Conservation (phyloP, 2,113 vertebrate species). For the Empidonax alnorum region DNA sequence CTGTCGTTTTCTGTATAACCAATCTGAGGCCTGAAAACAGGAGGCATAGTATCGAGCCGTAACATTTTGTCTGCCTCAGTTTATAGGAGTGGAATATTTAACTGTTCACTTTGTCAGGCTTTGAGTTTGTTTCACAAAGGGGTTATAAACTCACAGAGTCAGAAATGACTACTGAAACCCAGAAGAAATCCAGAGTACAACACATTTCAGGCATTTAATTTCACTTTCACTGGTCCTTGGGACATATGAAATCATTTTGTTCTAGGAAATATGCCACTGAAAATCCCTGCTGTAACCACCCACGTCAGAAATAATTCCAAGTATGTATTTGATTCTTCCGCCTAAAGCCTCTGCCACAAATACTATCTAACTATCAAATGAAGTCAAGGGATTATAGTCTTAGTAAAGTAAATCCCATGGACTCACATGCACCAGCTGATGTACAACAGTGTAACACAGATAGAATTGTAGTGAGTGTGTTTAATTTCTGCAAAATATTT, state of each 20-base stretch:
- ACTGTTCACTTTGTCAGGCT: not conserved
- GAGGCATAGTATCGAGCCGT: not conserved
- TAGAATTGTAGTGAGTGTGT: not conserved
- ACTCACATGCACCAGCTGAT: constrained; percentile 31
- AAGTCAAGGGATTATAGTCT: constrained; percentile 57
- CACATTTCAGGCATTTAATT: constrained; percentile 16
- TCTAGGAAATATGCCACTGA: constrained; percentile 34
- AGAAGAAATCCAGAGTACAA: not conserved
- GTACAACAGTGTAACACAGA: constrained; percentile 3
- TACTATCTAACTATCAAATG: constrained; percentile 63
- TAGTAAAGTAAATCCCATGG: constrained; percentile 49
- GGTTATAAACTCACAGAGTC: not conserved
- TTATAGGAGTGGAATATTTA: not conserved
- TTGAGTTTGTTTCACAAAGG: not conserved
- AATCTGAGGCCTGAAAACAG: not conserved
- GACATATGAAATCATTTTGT: not conserved
- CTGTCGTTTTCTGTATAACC: not conserved
- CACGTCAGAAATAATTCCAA: constrained; percentile 61
- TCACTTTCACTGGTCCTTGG: constrained; percentile 21
- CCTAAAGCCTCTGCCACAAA: constrained; percentile 34
- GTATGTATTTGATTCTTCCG: constrained; percentile 43
- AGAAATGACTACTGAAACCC: not conserved
- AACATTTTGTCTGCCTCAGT: not conserved
- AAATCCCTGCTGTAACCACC: constrained; percentile 13
- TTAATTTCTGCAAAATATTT: constrained; percentile 17